Percentiles rank a stretch among this genome's conserved stretches.
These are phyloP conservation scores for Clarias macrocephalus DNA, from an alignment of 2,113 vertebrate species.

Conservation along the genomic window DNA sequence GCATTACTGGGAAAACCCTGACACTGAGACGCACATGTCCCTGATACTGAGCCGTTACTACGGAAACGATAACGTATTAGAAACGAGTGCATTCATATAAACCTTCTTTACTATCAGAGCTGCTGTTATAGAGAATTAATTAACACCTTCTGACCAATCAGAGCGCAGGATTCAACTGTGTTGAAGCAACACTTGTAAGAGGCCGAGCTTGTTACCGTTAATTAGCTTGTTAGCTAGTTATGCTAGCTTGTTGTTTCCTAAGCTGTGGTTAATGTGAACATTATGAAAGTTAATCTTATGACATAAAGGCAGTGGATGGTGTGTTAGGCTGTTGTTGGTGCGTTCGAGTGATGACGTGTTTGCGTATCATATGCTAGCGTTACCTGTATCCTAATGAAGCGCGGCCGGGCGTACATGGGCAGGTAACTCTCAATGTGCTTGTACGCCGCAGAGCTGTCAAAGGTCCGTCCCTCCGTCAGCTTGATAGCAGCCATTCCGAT, in stretches of 20 bases:
- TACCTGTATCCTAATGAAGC: conserved; percentile 86
- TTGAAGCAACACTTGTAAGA: background rate
- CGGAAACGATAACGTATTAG: background rate
- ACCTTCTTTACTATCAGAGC: background rate
- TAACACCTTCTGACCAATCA: background rate
- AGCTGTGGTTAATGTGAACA: background rate
- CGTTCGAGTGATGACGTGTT: background rate
- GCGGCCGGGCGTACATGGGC: conserved; percentile 79
- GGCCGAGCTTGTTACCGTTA: background rate
- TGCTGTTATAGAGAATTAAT: background rate
- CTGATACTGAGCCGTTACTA: background rate
- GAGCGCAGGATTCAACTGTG: background rate
- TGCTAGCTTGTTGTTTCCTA: background rate
- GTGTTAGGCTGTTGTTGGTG: background rate
- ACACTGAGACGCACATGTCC: background rate
- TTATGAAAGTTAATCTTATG: background rate
- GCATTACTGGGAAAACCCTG: no score
- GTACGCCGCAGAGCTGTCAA: conserved; percentile 73
- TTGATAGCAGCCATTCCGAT: conserved; percentile 84
- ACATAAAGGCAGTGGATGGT: background rate
- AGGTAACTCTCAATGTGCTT: conserved; percentile 74
- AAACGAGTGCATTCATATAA: background rate
- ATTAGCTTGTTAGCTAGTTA: background rate
- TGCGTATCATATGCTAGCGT: background rate
- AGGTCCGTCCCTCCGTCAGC: conserved; percentile 73